phyloP scores from a whole-genome alignment of 2,888 invertebrate species.

The Acrobasis consociella region DNA sequence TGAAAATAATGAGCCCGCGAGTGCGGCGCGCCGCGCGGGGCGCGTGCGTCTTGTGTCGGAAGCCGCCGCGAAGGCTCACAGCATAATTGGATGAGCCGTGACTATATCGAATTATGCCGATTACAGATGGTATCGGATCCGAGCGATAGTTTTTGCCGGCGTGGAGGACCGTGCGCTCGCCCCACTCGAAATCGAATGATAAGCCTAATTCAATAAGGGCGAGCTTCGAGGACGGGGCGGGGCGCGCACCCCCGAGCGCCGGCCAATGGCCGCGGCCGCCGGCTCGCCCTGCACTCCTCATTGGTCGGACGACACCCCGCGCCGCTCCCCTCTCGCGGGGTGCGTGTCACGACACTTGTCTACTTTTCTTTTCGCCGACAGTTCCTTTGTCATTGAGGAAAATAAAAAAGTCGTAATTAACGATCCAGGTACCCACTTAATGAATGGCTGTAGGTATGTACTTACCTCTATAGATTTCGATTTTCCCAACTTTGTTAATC shows the following conservation, averaged over 20 bases:
- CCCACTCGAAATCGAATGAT: constrained; percentile 86
- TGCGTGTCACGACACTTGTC: constrained; percentile 82
- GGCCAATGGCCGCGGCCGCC: constrained; percentile 63
- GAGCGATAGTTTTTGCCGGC: constrained; percentile 69
- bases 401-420: constrained; percentile 83
- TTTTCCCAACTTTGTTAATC: constrained; percentile 9
- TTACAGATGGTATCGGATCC: constrained; percentile 78
- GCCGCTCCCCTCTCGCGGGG: constrained; percentile 59
- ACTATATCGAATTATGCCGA: constrained; percentile 79
- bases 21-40: constrained; percentile 62
- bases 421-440: constrained; percentile 78
- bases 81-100: constrained; percentile 78
- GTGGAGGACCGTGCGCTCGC: constrained; percentile 77
- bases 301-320: constrained; percentile 55
- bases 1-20: constrained; percentile 41
- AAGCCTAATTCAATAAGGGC: constrained; percentile 91
- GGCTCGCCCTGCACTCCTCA: constrained; percentile 52
- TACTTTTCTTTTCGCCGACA: constrained; percentile 83
- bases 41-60: constrained; percentile 60
- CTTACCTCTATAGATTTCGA: constrained; percentile 37
- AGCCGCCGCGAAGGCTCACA: constrained; percentile 62
- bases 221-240: constrained; percentile 80
- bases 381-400: constrained; percentile 83
- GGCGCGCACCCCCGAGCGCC: constrained; percentile 67
- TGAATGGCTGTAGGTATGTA: constrained; percentile 67